Evolutionary conservation across 2,797 vertebrate species (phyloP).

Genomic region (Pogonophryne albipinna): DNA sequence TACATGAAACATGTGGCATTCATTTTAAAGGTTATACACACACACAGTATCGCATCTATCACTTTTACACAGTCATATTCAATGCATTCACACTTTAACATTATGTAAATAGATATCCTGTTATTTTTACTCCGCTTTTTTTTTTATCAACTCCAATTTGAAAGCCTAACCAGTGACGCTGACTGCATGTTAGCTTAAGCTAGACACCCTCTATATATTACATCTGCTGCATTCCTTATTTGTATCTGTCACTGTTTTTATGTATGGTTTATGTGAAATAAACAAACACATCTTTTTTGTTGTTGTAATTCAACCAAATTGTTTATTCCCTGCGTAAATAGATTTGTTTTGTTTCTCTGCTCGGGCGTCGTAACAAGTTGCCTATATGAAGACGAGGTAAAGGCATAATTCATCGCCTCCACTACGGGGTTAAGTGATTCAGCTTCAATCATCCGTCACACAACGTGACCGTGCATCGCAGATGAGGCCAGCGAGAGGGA

Average conservation of each 20-base stretch:
- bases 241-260: background rate
- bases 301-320: constrained; percentile 10
- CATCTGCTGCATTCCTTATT: background rate
- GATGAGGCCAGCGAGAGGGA: constrained; percentile 48
- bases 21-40: background rate
- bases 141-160: background rate
- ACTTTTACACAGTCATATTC: background rate
- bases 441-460: constrained; percentile 72
- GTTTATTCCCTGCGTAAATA: constrained; percentile 13
- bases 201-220: background rate
- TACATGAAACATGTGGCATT: too few relatives aligned
- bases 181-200: background rate
- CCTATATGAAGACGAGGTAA: constrained; percentile 46
- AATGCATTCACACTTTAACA: background rate
- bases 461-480: constrained; percentile 56
- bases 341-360: constrained; percentile 22
- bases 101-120: background rate
- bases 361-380: constrained; percentile 35
- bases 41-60: too few relatives aligned
- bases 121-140: background rate
- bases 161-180: background rate
- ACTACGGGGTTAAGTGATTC: constrained; percentile 56
- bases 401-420: constrained; percentile 55
- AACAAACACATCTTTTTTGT: background rate
- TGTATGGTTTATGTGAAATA: background rate